Conservation (phyloP, 1,140 invertebrate species). For the Laupala kohalensis region DNA sequence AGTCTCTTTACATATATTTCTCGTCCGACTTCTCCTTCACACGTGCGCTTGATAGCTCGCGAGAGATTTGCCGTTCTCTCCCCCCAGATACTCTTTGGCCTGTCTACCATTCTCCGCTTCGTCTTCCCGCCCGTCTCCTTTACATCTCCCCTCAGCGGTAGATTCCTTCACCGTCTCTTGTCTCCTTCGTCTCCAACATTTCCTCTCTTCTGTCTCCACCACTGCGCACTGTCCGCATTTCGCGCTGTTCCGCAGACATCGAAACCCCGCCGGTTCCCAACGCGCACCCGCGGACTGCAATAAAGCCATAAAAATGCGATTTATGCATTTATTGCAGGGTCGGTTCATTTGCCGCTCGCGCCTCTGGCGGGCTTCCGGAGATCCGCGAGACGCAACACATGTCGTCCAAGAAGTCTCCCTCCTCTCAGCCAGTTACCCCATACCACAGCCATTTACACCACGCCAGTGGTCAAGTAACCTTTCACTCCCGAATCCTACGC, state of each 20-base stretch:
- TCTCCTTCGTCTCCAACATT: no score
- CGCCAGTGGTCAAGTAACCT: no score
- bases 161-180: no score
- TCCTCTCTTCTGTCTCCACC: no score
- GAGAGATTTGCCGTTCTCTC: not conserved
- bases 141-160: no score
- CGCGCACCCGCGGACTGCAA: not conserved
- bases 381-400: not conserved
- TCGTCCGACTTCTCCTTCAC: not conserved
- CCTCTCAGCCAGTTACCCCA: not conserved
- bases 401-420: not conserved
- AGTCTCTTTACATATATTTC: not conserved
- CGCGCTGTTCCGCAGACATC: not conserved
- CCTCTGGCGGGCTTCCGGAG: not conserved
- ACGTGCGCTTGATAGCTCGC: not conserved
- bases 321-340: not conserved
- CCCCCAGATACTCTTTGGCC: no score
- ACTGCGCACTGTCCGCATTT: no score
- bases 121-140: no score
- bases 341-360: not conserved
- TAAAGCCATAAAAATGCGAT: not conserved
- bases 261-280: not conserved
- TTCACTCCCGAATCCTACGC: no score
- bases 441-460: no score
- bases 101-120: no score